Percentiles rank a stretch among this genome's conserved stretches.
These are phyloP conservation scores for Metallyticus violacea DNA, from an alignment of 2,888 invertebrate species.

Conservation along the genomic window DNA sequence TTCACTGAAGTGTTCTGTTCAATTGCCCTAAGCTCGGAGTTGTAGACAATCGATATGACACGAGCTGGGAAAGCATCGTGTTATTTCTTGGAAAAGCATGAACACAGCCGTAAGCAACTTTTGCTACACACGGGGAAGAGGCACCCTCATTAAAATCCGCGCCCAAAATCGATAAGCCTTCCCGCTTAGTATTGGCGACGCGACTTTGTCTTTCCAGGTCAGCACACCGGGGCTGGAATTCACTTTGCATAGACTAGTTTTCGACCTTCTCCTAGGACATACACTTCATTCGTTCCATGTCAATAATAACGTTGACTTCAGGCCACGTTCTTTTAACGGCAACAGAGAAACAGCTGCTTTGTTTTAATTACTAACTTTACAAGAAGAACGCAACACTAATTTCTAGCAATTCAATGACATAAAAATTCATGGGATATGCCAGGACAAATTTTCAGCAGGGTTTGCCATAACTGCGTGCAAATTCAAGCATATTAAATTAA, in stretches of 20 bases:
- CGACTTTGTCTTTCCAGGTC: not conserved
- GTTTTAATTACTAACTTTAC: too few relatives aligned
- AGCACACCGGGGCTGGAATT: not conserved
- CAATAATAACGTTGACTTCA: not conserved
- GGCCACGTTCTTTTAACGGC: too few relatives aligned
- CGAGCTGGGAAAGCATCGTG: not conserved
- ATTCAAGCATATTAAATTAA: too few relatives aligned
- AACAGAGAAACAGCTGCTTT: too few relatives aligned
- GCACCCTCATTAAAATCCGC: not conserved
- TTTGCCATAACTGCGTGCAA: too few relatives aligned
- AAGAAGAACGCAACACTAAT: too few relatives aligned
- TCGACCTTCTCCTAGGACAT: not conserved
- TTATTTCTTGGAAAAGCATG: not conserved
- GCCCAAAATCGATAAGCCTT: not conserved
- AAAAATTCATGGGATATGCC: too few relatives aligned
- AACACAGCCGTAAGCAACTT: not conserved
- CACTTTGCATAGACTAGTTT: not conserved
- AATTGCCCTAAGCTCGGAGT: not conserved
- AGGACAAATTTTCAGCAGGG: too few relatives aligned
- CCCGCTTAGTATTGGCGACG: not conserved
- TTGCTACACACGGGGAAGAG: not conserved
- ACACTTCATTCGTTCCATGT: not conserved
- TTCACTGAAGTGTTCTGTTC: too few relatives aligned
- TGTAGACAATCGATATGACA: not conserved
- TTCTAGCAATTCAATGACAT: too few relatives aligned